These are phyloP conservation scores for Cactoblastis cactorum DNA, from an alignment of 2,888 invertebrate species.

Conservation along the genomic window DNA sequence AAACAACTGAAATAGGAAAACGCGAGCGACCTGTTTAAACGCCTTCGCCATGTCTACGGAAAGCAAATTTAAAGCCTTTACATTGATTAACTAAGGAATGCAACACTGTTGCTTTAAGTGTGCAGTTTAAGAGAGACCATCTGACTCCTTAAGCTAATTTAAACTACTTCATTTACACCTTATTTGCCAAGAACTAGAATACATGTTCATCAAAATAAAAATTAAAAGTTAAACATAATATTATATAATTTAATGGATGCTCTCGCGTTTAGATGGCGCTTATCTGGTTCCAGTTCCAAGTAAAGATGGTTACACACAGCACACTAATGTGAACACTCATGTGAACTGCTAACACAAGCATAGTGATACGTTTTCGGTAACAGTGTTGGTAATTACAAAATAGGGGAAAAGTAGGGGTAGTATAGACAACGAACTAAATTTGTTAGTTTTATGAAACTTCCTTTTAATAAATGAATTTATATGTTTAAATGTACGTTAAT, in stretches of 20 bases:
- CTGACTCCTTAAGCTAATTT: neutral
- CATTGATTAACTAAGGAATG: neutral
- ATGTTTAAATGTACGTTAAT: neutral
- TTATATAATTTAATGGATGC: conserved; percentile 2
- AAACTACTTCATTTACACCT: neutral
- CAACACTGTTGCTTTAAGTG: neutral
- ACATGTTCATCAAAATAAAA: too few species aligned
- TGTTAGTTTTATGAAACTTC: too few species aligned
- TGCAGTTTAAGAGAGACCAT: too few species aligned
- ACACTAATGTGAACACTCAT: too few species aligned
- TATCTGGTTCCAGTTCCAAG: neutral
- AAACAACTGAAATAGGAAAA: neutral
- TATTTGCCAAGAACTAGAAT: too few species aligned
- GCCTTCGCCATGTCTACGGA: neutral
- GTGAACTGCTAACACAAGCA: too few species aligned
- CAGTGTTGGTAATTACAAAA: too few species aligned
- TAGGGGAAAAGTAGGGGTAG: too few species aligned
- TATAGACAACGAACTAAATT: too few species aligned
- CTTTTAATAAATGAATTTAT: too few species aligned
- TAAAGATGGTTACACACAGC: conserved; percentile 1
- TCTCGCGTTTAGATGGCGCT: neutral
- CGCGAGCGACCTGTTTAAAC: neutral
- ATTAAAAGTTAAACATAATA: neutral
- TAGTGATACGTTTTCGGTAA: too few species aligned
- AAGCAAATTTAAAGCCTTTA: neutral